Evolutionary conservation across 2,888 invertebrate species (phyloP).

Genomic region (Drosophila lutescens): DNA sequence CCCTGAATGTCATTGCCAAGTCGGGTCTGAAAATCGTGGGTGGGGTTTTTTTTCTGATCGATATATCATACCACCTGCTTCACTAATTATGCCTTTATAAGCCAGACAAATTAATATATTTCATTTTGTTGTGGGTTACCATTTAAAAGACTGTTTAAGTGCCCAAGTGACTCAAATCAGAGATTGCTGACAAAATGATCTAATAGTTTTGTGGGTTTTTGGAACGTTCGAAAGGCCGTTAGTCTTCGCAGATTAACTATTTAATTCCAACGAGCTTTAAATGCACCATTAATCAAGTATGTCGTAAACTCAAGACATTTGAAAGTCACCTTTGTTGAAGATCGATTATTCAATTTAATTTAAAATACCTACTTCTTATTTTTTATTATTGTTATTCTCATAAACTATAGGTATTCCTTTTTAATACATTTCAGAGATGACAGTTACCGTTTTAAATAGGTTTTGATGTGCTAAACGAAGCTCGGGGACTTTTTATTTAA

Average conservation of each 20-base stretch:
- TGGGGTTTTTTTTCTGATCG: slow-evolving; percentile 37
- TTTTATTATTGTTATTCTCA: neutral
- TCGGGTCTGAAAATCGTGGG: slow-evolving; percentile 36
- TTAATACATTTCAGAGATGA: neutral
- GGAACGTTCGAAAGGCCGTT: slow-evolving; percentile 25
- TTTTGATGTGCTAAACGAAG: neutral
- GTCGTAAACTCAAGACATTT: slow-evolving; percentile 2
- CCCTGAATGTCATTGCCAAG: slow-evolving; percentile 35
- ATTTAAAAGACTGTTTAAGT: slow-evolving; percentile 51
- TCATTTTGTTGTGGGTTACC: slow-evolving; percentile 47
- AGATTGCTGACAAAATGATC: slow-evolving; percentile 37
- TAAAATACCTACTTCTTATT: neutral
- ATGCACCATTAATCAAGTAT: slow-evolving; percentile 35
- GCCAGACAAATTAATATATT: slow-evolving; percentile 38
- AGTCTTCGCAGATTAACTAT: slow-evolving; percentile 20
- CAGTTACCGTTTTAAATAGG: neutral
- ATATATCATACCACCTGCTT: slow-evolving; percentile 41
- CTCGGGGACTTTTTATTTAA: neutral
- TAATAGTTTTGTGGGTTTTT: slow-evolving; percentile 32
- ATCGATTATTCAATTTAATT: slow-evolving; percentile 5
- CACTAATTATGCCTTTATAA: slow-evolving; percentile 68
- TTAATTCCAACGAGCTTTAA: slow-evolving; percentile 8
- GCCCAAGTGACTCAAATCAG: slow-evolving; percentile 7
- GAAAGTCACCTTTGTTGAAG: slow-evolving; percentile 18
- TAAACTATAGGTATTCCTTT: neutral